Percentiles rank a stretch among this genome's conserved stretches.
phyloP scores from a whole-genome alignment of 2,113 vertebrate genomes.

The Vanacampus margaritifer region DNA sequence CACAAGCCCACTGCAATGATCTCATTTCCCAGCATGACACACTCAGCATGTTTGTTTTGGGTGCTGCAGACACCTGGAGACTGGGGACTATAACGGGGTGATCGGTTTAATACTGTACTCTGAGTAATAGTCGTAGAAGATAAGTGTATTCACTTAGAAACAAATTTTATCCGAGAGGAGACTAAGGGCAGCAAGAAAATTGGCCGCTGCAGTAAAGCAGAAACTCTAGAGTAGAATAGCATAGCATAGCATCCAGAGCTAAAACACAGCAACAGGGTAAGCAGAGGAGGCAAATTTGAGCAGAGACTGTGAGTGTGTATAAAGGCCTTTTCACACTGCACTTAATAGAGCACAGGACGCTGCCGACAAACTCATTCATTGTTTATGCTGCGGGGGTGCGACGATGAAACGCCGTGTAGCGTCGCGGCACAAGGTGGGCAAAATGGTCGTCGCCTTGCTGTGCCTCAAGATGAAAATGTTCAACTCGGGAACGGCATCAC shows the following conservation, averaged over 20 bases:
- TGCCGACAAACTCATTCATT: too few species aligned
- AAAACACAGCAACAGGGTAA: neutral
- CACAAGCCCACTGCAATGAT: conserved; percentile 37
- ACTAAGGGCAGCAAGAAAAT: neutral
- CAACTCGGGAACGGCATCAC: too few species aligned
- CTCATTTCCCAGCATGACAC: conserved; percentile 43
- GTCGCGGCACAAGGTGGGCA: too few species aligned
- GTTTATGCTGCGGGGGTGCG: too few species aligned
- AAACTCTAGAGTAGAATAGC: neutral
- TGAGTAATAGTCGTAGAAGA: neutral
- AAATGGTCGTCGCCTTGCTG: too few species aligned
- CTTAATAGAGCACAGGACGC: too few species aligned
- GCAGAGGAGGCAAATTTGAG: too few species aligned
- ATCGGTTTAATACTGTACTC: neutral
- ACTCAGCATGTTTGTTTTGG: conserved; percentile 13
- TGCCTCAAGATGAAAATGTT: too few species aligned
- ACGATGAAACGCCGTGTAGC: too few species aligned
- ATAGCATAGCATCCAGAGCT: neutral
- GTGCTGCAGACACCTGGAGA: neutral
- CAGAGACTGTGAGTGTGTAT: too few species aligned
- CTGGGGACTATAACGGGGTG: neutral
- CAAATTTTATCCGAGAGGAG: neutral
- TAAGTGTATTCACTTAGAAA: neutral
- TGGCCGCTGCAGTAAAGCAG: neutral
- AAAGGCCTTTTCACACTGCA: too few species aligned